Base-by-base conservation (phyloP, 2,113 vertebrate genomes). In the Odontophorus gujanensis region DNA sequence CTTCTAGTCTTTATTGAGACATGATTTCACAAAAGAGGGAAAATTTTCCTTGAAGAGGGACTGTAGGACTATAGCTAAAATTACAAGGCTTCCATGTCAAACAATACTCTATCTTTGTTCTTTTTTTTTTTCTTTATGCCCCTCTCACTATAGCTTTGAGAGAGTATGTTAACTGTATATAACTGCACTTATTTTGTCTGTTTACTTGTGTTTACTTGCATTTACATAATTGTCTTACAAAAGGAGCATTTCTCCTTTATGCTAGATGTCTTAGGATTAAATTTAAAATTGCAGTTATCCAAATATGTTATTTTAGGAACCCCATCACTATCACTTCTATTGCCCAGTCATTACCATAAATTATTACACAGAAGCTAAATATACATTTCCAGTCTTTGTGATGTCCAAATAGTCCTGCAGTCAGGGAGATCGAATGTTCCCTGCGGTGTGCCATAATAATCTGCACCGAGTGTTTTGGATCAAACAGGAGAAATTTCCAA, bases 191-290 rank as follows among this genome's bases (percentile, higher is more conserved):
- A 71, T 75, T 38, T 81, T 95, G 48, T 91, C 63, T 92, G 76
- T 91, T 93, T 94, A 76, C 72, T 90, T 28, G 25, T 53, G 51
- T 28, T 53, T 53, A 28, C 51, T 91, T 83, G 32, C 21, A 88
- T 90, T 91, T 92, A 86, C 80, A 94, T 87, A 93, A 91, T 68
- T 68, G 81, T 83, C 38, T 71, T 25, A 88, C 42, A 87, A 91
- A 94, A 95, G 48, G n/a, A 92, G 61, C 34, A 55, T 47, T 92
- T 68, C 50, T 90, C 72, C 59, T 87, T 93, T 91, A 48, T 85
- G 50, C 38, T 91, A 61, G 20, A 61, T 66, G 45, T 32, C 43
- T 91, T 68, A 90, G 0, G 0, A 92, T 62, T 15, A 15, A 91
- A 87, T 89, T 94, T 93, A 87, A 96, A 92, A 82, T 78, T 53